phyloP scores from a whole-genome alignment of 2,113 vertebrate genomes.

The Pungitius pungitius region DNA sequence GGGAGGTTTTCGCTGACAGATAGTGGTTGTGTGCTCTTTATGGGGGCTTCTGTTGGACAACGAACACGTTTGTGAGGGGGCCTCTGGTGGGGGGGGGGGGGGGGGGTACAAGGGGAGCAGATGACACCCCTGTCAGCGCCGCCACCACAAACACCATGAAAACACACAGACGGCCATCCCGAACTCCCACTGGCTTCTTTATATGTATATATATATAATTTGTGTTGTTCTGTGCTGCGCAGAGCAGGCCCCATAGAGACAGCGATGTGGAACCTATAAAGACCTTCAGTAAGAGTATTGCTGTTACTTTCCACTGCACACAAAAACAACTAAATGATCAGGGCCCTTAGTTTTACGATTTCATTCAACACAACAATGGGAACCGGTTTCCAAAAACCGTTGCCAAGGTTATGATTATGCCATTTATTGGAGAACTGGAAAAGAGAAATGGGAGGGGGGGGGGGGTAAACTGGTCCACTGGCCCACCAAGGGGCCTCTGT shows the following conservation, averaged over 20 bases:
- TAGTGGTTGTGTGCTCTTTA: constrained; percentile 19
- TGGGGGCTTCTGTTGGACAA: constrained; percentile 51
- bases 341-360: constrained; percentile 42
- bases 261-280: constrained; percentile 68
- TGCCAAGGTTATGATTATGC: constrained; percentile 29
- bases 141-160: constrained; percentile 45
- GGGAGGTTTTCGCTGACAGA: constrained; percentile 42
- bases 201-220: constrained; percentile 42
- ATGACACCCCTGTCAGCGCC: constrained; percentile 66
- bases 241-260: constrained; percentile 28
- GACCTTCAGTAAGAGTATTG: constrained; percentile 30
- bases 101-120: constrained; percentile 26
- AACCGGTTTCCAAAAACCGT: constrained; percentile 34
- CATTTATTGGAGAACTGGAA: constrained; percentile 52
- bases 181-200: constrained; percentile 7
- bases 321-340: constrained; percentile 51
- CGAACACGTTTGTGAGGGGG: constrained; percentile 35
- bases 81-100: constrained; percentile 7
- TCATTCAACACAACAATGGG: constrained; percentile 28
- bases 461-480: constrained; percentile 27
- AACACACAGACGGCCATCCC: constrained; percentile 42
- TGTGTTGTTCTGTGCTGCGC: constrained; percentile 34
- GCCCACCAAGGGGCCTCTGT: constrained; percentile 7
- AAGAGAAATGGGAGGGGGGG: too few species aligned
- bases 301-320: constrained; percentile 60